These are phyloP conservation scores for Ormyrus nitidulus DNA, from an alignment of 2,888 invertebrate species.

Conservation along the genomic window DNA sequence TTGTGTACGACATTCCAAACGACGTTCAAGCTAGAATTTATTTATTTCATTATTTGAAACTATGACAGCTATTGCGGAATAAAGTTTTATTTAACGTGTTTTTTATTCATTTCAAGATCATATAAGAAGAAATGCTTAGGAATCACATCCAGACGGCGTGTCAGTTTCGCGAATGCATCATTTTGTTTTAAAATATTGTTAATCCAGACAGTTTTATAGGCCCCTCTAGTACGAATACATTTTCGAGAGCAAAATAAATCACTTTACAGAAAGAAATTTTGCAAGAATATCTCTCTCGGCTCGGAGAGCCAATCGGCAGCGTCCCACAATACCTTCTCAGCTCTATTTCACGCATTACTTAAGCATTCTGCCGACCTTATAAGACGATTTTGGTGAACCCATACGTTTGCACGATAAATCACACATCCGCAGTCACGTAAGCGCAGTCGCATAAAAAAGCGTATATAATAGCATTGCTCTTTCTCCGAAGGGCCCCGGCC, in stretches of 20 bases:
- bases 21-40: conserved; percentile 5
- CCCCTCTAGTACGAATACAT: no score
- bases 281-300: neutral
- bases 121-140: no score
- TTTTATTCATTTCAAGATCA: no score
- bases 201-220: no score
- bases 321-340: no score
- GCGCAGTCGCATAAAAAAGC: conserved; percentile 30
- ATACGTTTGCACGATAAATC: conserved; percentile 41
- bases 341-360: no score
- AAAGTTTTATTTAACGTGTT: no score
- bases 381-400: neutral
- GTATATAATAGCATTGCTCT: conserved; percentile 12
- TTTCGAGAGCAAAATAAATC: no score
- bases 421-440: neutral
- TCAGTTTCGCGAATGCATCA: no score
- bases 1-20: neutral
- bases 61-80: neutral
- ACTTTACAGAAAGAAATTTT: neutral
- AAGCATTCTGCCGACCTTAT: no score
- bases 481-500: conserved; percentile 40
- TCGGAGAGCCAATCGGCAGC: neutral
- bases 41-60: neutral
- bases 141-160: no score
- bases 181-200: no score